Percentiles rank a stretch among this genome's conserved stretches.
Conservation (phyloP, 92 coral and sea anemone species). For the Epizoanthus scotinus region DNA sequence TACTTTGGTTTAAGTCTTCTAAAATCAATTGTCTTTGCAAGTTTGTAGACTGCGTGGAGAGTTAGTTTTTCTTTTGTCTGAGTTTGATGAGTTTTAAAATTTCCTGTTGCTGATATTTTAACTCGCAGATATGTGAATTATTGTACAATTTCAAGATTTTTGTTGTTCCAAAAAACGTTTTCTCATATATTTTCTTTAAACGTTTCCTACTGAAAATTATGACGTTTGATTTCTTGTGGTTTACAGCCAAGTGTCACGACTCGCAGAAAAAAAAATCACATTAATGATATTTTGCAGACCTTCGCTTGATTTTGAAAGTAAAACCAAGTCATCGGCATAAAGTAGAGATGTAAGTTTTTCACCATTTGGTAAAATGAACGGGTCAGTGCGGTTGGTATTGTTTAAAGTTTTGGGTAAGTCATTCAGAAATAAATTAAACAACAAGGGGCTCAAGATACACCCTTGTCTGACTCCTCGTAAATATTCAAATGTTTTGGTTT, state of each 20-base stretch:
- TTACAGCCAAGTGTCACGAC: too few relatives aligned
- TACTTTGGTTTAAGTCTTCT: slow-evolving; percentile 9
- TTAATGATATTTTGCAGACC: slow-evolving; percentile 20
- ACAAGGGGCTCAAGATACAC: too few relatives aligned
- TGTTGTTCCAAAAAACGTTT: background rate
- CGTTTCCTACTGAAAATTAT: too few relatives aligned
- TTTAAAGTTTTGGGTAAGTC: slow-evolving; percentile 16
- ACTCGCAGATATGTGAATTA: background rate
- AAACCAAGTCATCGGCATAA: slow-evolving; percentile 37
- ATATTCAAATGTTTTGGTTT: slow-evolving; percentile 6
- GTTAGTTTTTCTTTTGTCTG: too few relatives aligned
- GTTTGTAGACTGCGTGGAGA: background rate
- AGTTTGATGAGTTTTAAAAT: background rate
- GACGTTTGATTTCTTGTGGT: too few relatives aligned
- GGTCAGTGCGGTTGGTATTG: slow-evolving; percentile 8
- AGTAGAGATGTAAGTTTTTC: slow-evolving; percentile 20
- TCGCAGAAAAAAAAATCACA: too few relatives aligned
- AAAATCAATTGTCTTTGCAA: background rate
- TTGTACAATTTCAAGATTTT: slow-evolving; percentile 9
- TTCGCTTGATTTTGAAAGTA: slow-evolving; percentile 19
- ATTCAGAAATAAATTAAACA: slow-evolving; percentile 21
- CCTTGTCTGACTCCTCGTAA: slow-evolving; percentile 38
- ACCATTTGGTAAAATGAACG: slow-evolving; percentile 34
- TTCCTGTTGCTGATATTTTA: background rate
- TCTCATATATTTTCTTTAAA: too few relatives aligned